Base-by-base conservation (phyloP, 2,797 vertebrate genomes). In the Pseudochromis fuscus region DNA sequence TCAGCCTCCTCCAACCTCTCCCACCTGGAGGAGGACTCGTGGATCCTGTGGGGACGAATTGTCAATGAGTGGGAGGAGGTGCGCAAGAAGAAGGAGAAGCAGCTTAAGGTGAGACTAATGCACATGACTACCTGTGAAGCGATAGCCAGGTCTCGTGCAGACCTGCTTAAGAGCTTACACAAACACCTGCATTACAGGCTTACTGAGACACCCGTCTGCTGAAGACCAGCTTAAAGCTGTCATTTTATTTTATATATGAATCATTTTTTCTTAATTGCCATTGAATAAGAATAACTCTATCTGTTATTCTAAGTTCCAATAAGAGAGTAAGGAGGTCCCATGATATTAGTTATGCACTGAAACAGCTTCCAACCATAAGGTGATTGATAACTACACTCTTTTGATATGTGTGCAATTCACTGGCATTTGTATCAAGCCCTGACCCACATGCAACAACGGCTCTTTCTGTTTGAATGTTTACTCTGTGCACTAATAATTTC, bases 61-160 rank as follows among this genome's bases (percentile, higher is more conserved):
- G 97, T 99, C 89, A 99, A 99, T 30, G 98, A 99, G 87, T 99
- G 98, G 98, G 97, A 99, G 88, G 97, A 99, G 58, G 95, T 97
- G 35, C 96, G 95, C 72, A 99, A 97, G 90, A 99, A 99, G 90
- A 99, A 99, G 86, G 98, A 99, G 88, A 99, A 99, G 82, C 97
- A 97, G 90, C 94, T 99, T 31, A 99, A 98, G 97, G 97, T 98
- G 93, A 92, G 84, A 12, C 12, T 5, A 2, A 21, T 15, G 24
- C 59, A 53, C 31, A 37, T 48, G 56, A 53, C 65, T 21, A n/a
- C 38, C 37, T 58, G 21, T 42, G 27, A 44, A 4, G 45, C 23
- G 52, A 38, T 25, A 0, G 30, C 7, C 5, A 1, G 33, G 59
- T 67, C 46, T 35, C 2, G 13, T 37, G 66, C 69, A 46, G 51